Base-by-base conservation (phyloP, 2,797 vertebrate species). In the Anisognathus igniventris region DNA sequence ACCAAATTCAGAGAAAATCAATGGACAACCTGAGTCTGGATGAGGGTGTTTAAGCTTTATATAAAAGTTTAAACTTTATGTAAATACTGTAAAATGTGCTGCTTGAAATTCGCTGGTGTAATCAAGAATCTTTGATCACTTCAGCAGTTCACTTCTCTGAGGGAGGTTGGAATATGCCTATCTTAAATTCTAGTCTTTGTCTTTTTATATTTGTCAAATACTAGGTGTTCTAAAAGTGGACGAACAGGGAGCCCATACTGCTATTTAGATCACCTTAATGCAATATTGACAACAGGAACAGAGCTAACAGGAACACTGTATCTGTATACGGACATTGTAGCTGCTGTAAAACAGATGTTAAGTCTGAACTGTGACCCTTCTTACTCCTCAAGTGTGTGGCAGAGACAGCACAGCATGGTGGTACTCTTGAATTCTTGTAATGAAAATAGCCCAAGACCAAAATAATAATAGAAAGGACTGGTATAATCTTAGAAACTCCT, bases 281-380 rank as follows among this genome's bases (percentile, higher is more conserved):
- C 25, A 31, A 10, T 74, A 19, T 14, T 90, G 17, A 42, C 58
- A 68, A 14, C 30, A 24, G 1, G 6, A 72, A 5, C 8, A 7
- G 27, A 57, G 56, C 54, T 57, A 47, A 78, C 21, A 2, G 56
- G 58, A 79, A 15, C 47, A 20, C n/a, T 10, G 11, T 56, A 23
- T 33, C n/a, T 62, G 12, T 58, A 6, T 40, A 9, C 0, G 0
- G 50, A n/a, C 39, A 53, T 42, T 21, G 9, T 45, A 60, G 23
- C 17, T 68, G 4, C 45, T 74, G 47, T 82, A 58, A 53, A 81
- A 37, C 0, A 6, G 50, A 6, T 24, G 37, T 67, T 62, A 14
- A 14, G 11, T 56, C 31, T 70, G 61, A 62, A 35, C 40, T 33
- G 27, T 61, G 39, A 31, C 33, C 37, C 14, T 79, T 56, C 44